Base-by-base conservation (phyloP, 2,888 invertebrate species). In the Drosophila paramelanica region DNA sequence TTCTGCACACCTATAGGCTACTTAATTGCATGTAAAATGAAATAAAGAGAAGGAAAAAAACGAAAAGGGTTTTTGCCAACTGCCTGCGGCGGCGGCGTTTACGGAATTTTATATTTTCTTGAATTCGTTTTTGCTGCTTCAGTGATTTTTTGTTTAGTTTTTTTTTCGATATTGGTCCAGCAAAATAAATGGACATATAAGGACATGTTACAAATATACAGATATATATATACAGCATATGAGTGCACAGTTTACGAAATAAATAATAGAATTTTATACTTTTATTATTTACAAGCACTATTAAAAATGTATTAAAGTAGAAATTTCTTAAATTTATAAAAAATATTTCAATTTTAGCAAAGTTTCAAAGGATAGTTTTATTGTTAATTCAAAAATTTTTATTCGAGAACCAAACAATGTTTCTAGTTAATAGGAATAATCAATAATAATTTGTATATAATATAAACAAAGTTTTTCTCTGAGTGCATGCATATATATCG, bases 81-180 rank as follows among this genome's bases (percentile, higher is more conserved):
- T 43, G 55, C 46, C 61, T n/a, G 33, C 42, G 43, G 61, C 67
- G 39, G 45, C 67, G 39, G 45, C 57, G 51, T 42, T 17, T 25
- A 3, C 10, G 10, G 31, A 13, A 8, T 23, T 25, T 31, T 14
- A 53, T 52, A 45, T 11, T n/a, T 53, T 64, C 47, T 56, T 62
- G 72, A 81, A 76, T 79, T 77, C 52, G 77, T 73, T 76, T 78
- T 76, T 82, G 79, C 82, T 58, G 88, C 84, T 70, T 73, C 67
- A 69, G 67, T 88, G 73, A 79, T 65, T 71, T 49, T 31, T 51
- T 25, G 39, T 51, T 13, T 41, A 2, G 11, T 14, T 1, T 2
- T 31, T 51, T 33, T 51, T 51, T 17, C 27, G 5, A 10, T 14
- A 1, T 5, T 17, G 14, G 2, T 20, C 43, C 31, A 14, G 31